These are phyloP conservation scores for Hestina assimilis DNA, from an alignment of 1,140 invertebrate genomes.

Conservation along the genomic window DNA sequence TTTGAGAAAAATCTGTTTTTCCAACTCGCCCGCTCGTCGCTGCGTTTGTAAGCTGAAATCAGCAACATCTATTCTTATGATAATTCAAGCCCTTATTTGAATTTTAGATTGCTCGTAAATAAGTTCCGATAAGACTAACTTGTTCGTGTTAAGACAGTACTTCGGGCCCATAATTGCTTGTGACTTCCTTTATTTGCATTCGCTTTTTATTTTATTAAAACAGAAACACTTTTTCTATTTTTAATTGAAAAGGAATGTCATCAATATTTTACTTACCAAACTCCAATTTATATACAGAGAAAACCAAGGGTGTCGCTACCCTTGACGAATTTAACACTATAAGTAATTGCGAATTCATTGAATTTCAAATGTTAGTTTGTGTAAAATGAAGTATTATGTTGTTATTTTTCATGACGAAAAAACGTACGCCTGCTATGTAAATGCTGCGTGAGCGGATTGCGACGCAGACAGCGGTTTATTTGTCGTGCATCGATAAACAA, in stretches of 20 bases:
- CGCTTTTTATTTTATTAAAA: not conserved
- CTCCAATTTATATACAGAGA: not conserved
- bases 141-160: slow-evolving; percentile 1
- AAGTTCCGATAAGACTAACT: slow-evolving; percentile 29
- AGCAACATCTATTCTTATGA: slow-evolving; percentile 57
- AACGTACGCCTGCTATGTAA: slow-evolving; percentile 55
- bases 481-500: slow-evolving; percentile 53
- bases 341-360: slow-evolving; percentile 3
- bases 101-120: slow-evolving; percentile 39
- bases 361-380: slow-evolving; percentile 1
- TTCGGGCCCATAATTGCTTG: not conserved
- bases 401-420: slow-evolving; percentile 33
- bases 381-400: not conserved
- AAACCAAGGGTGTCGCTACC: not conserved
- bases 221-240: not conserved
- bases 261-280: not conserved
- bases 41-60: slow-evolving; percentile 30
- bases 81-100: slow-evolving; percentile 41
- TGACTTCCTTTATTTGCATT: not conserved
- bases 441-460: slow-evolving; percentile 40
- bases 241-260: not conserved
- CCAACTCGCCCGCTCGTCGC: slow-evolving; percentile 20
- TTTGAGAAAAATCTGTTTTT: slow-evolving; percentile 42
- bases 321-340: not conserved
- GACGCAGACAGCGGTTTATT: slow-evolving; percentile 41